Percentiles rank a stretch among this genome's conserved stretches.
Evolutionary conservation across 2,888 invertebrate genomes (phyloP).

Genomic region (Stenurella melanura): DNA sequence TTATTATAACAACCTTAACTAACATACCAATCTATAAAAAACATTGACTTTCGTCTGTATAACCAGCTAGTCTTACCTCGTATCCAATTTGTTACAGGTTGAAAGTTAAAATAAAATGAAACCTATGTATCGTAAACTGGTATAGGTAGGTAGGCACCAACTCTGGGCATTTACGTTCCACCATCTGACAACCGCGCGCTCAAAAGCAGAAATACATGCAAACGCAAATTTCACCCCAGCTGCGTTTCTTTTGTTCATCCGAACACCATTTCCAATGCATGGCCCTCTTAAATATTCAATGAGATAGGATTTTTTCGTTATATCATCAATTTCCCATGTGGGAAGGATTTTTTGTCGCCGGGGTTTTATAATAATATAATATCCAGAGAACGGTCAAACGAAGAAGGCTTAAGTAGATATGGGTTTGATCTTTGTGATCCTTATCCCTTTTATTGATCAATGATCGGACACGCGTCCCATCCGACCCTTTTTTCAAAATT

Average conservation of each 20-base stretch:
- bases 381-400: background rate
- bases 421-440: conserved; percentile 19
- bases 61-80: too few species aligned
- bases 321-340: conserved; percentile 31
- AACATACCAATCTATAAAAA: too few species aligned
- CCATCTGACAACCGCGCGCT: conserved; percentile 40
- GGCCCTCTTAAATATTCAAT: conserved; percentile 33
- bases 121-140: too few species aligned
- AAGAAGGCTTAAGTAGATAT: background rate
- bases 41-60: too few species aligned
- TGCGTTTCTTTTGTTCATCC: conserved; percentile 43
- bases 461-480: conserved; percentile 9
- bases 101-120: too few species aligned
- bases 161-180: conserved; percentile 8
- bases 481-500: background rate
- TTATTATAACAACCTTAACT: too few species aligned
- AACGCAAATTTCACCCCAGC: conserved; percentile 41
- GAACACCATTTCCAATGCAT: conserved; percentile 21
- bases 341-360: conserved; percentile 8
- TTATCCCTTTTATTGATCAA: conserved; percentile 11
- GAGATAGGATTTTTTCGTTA: conserved; percentile 14
- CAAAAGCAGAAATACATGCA: conserved; percentile 32
- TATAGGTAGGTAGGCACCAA: too few species aligned
- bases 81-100: too few species aligned
- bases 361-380: conserved; percentile 7